Conservation (phyloP, 2,113 vertebrate species). For the Mus pahari region DNA sequence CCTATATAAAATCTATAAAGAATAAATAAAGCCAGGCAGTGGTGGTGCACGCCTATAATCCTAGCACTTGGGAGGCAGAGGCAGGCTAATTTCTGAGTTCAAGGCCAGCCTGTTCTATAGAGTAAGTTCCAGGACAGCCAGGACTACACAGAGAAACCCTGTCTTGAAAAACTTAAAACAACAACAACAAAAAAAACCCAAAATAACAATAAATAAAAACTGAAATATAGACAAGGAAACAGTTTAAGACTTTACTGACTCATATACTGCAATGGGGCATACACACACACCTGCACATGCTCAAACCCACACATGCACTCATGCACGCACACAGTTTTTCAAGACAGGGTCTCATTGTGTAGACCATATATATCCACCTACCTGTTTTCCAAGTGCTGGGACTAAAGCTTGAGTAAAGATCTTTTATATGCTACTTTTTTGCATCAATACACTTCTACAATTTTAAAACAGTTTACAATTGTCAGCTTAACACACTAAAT, state of each 20-base stretch:
- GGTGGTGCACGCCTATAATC: too few species aligned
- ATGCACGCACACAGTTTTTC: neutral
- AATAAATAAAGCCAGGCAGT: neutral
- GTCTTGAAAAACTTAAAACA: too few species aligned
- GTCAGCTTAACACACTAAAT: constrained; percentile 4
- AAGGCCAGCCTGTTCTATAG: too few species aligned
- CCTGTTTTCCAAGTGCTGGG: neutral
- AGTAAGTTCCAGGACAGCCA: too few species aligned
- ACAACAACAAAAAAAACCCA: too few species aligned
- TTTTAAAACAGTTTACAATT: constrained; percentile 55
- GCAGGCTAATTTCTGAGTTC: too few species aligned
- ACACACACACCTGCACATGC: neutral
- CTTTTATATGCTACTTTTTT: neutral
- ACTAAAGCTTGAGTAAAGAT: neutral
- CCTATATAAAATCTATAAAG: neutral
- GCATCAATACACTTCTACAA: neutral
- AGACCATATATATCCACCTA: neutral
- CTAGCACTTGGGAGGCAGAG: too few species aligned
- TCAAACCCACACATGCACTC: neutral
- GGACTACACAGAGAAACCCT: too few species aligned
- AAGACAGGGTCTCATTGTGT: neutral
- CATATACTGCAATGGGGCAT: neutral
- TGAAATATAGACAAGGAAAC: neutral
- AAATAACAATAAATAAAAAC: constrained; percentile 61
- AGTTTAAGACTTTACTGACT: neutral